A percentile compares a stretch with the other conserved stretches of the same genome.
These are phyloP conservation scores for Plectus sambesii DNA, from an alignment of 1,140 invertebrate species.

Conservation along the genomic window DNA sequence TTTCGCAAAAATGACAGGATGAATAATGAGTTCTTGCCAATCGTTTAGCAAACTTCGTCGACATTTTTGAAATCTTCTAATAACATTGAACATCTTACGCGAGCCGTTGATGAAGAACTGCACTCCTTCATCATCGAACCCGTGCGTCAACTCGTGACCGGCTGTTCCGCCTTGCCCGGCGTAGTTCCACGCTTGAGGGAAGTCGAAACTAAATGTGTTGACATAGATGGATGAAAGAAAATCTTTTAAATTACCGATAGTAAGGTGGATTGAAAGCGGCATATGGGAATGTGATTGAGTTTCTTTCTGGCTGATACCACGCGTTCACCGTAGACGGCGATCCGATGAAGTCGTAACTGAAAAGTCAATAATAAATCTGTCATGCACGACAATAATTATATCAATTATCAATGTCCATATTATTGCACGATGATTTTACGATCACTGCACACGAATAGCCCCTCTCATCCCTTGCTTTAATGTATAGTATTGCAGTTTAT, in stretches of 20 bases:
- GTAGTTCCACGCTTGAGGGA: slow-evolving; percentile 32
- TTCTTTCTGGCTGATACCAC: slow-evolving; percentile 33
- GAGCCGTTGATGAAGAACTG: not conserved
- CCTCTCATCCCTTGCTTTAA: too few relatives aligned
- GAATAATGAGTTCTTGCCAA: too few relatives aligned
- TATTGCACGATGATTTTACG: too few relatives aligned
- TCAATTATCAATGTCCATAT: too few relatives aligned
- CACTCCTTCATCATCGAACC: slow-evolving; percentile 30
- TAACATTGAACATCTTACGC: too few relatives aligned
- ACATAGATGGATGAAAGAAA: not conserved
- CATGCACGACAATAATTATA: too few relatives aligned
- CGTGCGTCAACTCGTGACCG: slow-evolving; percentile 36
- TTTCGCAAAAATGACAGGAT: too few relatives aligned
- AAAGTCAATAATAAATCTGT: too few relatives aligned
- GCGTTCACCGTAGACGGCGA: slow-evolving; percentile 33
- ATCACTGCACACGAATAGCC: too few relatives aligned
- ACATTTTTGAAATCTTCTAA: too few relatives aligned
- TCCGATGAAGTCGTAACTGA: slow-evolving; percentile 27
- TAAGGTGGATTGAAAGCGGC: slow-evolving; percentile 34
- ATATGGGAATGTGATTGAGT: slow-evolving; percentile 35
- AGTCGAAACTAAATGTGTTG: slow-evolving; percentile 19
- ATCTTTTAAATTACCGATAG: slow-evolving; percentile 16
- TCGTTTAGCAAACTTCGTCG: too few relatives aligned
- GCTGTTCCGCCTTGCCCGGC: slow-evolving; percentile 32
- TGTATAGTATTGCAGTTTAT: too few relatives aligned